Base-by-base conservation (phyloP, 2,888 invertebrate species). In the Serripes groenlandicus region DNA sequence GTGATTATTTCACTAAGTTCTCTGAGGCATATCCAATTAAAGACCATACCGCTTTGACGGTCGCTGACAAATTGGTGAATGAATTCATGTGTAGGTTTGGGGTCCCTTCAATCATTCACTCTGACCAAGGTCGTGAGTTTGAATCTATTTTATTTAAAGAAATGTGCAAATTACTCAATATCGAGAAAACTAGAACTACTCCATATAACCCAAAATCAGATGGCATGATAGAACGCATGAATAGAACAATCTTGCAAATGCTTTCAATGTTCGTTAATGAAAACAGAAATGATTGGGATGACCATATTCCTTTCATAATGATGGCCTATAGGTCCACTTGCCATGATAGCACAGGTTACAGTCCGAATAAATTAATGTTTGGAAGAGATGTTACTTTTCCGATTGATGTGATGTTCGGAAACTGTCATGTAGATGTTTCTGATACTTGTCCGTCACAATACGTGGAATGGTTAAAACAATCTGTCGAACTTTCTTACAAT, bases 401-500 rank as follows among this genome's bases (percentile, higher is more conserved):
- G 3, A 18, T 85, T 2, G 79, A 79, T 70, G 54, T 85, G 18
- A 73, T 78, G 73, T 70, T 76, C n/a, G 78, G 81, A 18, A 26
- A 23, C 21, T 49, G 54, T 66, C 74, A 73, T 23, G 26, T 42
- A 52, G 49, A 21, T 9, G 3, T 1, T 54, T 26, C 69, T 26
- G 21, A 49, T 15, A 49, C 74, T 3, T 84, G 80, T 64, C 80
- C 77, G 2, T 37, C 72, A 21, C 52, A 84, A 23, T 84, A 84
- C 66, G 64, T 75, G n/a, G 77, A 77, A 68, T 77, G 80, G 77
- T 15, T 83, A 15, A 30, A 42, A 37, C 42, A 56, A 1, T 95
- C 98, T 98, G 88, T 96, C 96, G 0, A 97, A 96, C 94, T 98
- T 98, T 95, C 98, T 98, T 83, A 90, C 89, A 15, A 87, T 84